These are phyloP conservation scores for Pteropus alecto DNA, from an alignment of 2,113 vertebrate species.

Conservation along the genomic window DNA sequence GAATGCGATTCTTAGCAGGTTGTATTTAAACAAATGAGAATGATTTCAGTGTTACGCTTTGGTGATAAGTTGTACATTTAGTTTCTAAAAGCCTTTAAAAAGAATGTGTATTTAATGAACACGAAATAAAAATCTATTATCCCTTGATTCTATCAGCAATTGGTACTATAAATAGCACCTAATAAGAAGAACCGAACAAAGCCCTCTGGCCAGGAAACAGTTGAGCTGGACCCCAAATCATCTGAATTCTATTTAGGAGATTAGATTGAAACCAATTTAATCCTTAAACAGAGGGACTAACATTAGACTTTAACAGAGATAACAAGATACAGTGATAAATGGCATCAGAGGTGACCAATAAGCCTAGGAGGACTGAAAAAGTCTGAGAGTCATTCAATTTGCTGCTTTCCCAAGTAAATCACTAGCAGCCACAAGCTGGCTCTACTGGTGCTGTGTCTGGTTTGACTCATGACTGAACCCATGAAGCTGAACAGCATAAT, in stretches of 20 bases:
- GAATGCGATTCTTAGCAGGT: background rate
- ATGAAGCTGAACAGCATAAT: background rate
- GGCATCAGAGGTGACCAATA: conserved; percentile 49
- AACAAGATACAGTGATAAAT: conserved; percentile 56
- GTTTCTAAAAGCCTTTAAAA: conserved; percentile 54
- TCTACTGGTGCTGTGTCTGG: background rate
- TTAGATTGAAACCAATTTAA: conserved; percentile 61
- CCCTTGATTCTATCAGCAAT: conserved; percentile 60
- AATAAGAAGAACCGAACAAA: conserved; percentile 55
- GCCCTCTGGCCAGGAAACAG: conserved; percentile 38
- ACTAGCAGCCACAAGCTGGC: background rate
- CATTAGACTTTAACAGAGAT: conserved; percentile 54
- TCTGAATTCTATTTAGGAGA: conserved; percentile 59
- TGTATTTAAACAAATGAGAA: conserved; percentile 48
- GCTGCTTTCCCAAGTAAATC: conserved; percentile 31
- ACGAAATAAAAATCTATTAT: conserved; percentile 65
- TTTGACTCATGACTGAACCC: conserved; percentile 7
- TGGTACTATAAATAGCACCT: conserved; percentile 40
- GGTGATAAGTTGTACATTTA: background rate
- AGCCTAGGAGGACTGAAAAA: conserved; percentile 42
- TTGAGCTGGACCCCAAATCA: conserved; percentile 45
- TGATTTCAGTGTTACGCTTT: background rate
- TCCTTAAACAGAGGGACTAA: conserved; percentile 57
- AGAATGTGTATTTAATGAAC: conserved; percentile 38
- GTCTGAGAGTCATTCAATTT: conserved; percentile 33